Percentiles rank a stretch among this genome's conserved stretches.
Conservation (phyloP, 2,888 invertebrate species). For the Dermolepida albohirtum region DNA sequence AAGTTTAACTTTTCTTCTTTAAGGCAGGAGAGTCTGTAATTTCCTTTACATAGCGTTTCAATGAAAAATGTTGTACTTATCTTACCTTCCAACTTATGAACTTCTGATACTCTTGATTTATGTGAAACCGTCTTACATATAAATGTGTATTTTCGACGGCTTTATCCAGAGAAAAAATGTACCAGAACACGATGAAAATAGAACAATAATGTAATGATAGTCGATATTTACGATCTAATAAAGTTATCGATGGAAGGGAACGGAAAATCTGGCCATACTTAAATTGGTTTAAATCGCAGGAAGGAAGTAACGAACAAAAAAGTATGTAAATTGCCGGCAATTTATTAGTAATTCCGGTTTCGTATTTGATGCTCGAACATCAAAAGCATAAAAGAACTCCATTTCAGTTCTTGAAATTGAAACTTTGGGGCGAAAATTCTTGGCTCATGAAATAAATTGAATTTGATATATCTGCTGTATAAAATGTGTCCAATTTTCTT, state of each 20-base stretch:
- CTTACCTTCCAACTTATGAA: too few relatives aligned
- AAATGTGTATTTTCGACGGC: too few relatives aligned
- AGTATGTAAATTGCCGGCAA: constrained; percentile 35
- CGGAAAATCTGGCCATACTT: constrained; percentile 2
- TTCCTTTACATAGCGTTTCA: too few relatives aligned
- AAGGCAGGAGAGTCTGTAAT: too few relatives aligned
- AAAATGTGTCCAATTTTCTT: constrained; percentile 13
- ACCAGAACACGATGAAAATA: too few relatives aligned
- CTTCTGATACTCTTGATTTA: too few relatives aligned
- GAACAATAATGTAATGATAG: neutral
- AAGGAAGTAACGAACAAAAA: constrained; percentile 21
- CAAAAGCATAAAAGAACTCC: constrained; percentile 35
- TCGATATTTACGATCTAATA: constrained; percentile 15
- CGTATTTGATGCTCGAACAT: constrained; percentile 26
- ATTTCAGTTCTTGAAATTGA: constrained; percentile 29
- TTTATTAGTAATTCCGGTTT: constrained; percentile 37
- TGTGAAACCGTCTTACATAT: too few relatives aligned
- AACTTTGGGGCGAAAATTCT: constrained; percentile 34
- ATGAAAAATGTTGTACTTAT: too few relatives aligned
- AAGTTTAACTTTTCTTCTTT: too few relatives aligned
- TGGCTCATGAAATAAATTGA: constrained; percentile 27
- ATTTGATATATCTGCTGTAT: constrained; percentile 27
- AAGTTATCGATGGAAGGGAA: neutral
- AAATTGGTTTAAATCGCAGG: constrained; percentile 32
- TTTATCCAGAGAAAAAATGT: too few relatives aligned